Evolutionary conservation across 2,888 invertebrate genomes (phyloP).

Genomic region (Orchesellides sinensis): DNA sequence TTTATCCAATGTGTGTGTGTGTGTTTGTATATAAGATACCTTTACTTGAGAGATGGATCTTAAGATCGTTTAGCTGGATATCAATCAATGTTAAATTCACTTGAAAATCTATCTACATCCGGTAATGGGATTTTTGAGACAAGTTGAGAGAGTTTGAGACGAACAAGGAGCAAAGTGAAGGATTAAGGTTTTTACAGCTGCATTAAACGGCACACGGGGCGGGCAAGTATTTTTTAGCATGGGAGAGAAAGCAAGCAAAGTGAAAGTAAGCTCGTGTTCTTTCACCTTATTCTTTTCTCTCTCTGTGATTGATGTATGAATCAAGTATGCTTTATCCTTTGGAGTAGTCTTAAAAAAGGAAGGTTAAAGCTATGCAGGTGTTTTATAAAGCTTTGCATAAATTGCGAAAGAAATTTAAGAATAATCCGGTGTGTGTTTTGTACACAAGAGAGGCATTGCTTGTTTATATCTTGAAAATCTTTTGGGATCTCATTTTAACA

Average conservation of each 20-base stretch:
- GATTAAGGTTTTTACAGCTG: background rate
- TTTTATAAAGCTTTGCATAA: conserved; percentile 26
- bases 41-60: conserved; percentile 26
- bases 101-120: conserved; percentile 53
- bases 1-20: too few species aligned
- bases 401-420: background rate
- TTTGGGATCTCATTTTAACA: background rate
- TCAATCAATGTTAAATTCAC: conserved; percentile 64
- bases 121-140: conserved; percentile 38
- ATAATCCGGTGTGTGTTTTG: background rate
- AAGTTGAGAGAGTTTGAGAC: conserved; percentile 6
- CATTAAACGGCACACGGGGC: too few species aligned
- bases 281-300: conserved; percentile 34
- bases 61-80: conserved; percentile 38
- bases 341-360: too few species aligned
- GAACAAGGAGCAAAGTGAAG: conserved; percentile 17
- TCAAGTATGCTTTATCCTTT: conserved; percentile 28
- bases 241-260: too few species aligned
- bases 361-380: too few species aligned
- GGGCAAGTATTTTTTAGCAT: too few species aligned
- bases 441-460: background rate
- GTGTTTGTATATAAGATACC: too few species aligned
- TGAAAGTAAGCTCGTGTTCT: conserved; percentile 4
- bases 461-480: too few species aligned
- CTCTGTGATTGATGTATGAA: conserved; percentile 59